These are phyloP conservation scores for Rhabdophis nuchalis DNA, from an alignment of 2,797 vertebrate genomes.

Conservation along the genomic window DNA sequence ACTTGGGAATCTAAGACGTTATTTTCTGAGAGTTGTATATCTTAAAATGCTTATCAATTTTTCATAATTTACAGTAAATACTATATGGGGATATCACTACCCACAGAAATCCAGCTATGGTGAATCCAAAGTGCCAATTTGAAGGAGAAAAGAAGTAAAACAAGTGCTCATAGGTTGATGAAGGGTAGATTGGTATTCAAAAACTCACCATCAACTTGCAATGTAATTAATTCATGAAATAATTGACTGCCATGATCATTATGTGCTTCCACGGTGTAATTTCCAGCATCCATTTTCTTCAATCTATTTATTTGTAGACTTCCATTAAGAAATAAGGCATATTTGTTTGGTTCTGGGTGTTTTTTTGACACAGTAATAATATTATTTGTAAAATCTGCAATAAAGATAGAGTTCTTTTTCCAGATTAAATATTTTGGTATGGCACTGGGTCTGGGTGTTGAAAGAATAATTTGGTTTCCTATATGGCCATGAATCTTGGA, in stretches of 20 bases:
- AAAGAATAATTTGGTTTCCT: constrained; percentile 15
- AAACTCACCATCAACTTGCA: constrained; percentile 45
- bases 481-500: background rate
- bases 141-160: background rate
- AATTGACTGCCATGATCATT: fast-evolving
- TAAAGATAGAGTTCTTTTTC: fast-evolving
- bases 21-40: background rate
- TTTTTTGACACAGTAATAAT: fast-evolving
- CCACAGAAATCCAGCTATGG: background rate
- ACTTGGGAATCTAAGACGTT: background rate
- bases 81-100: background rate
- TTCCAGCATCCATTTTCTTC: constrained; percentile 28
- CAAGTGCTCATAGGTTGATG: background rate
- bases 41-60: background rate
- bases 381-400: fast-evolving
- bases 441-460: fast-evolving
- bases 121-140: background rate
- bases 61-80: background rate
- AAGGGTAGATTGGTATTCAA: background rate
- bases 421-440: fast-evolving
- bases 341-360: background rate
- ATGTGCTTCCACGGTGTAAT: background rate
- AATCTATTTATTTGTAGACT: constrained; percentile 20
- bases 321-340: fast-evolving
- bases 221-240: background rate